phyloP scores from a whole-genome alignment of 2,888 invertebrate genomes.

The Eudemis profundana region DNA sequence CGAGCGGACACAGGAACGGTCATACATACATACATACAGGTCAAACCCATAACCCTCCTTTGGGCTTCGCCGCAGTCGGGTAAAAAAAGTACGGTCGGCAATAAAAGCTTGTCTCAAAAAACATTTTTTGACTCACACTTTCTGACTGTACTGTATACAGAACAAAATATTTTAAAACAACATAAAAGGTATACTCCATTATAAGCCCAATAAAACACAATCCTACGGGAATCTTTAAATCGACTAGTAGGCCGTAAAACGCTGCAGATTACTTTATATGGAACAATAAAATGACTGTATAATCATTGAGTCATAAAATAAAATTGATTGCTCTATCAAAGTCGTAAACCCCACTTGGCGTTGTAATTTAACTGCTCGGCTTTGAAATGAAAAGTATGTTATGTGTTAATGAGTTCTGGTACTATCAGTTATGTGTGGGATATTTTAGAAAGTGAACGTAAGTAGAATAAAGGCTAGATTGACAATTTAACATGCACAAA shows the following conservation, averaged over 20 bases:
- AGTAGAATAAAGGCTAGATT: too few relatives aligned
- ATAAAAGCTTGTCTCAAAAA: too few relatives aligned
- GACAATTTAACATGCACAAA: too few relatives aligned
- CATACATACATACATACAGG: too few relatives aligned
- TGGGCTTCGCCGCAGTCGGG: too few relatives aligned
- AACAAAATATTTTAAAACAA: background rate
- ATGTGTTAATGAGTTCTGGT: conserved; percentile 14
- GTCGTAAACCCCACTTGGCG: conserved; percentile 28
- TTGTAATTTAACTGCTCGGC: conserved; percentile 17
- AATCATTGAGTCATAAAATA: conserved; percentile 43
- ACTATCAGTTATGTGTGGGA: too few relatives aligned
- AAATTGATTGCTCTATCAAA: conserved; percentile 42
- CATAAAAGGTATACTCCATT: conserved; percentile 15
- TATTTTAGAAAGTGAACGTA: too few relatives aligned
- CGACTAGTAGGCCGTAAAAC: conserved; percentile 31
- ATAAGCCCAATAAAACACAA: conserved; percentile 16
- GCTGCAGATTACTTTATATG: conserved; percentile 37
- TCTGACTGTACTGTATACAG: too few relatives aligned
- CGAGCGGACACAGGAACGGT: too few relatives aligned
- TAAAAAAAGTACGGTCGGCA: too few relatives aligned
- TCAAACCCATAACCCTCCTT: too few relatives aligned
- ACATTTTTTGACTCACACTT: too few relatives aligned
- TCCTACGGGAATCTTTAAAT: conserved; percentile 30
- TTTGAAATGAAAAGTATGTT: conserved; percentile 26
- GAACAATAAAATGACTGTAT: conserved; percentile 43